phyloP scores from a whole-genome alignment of 1,140 invertebrate genomes.

The Doryteuthis pealeii region DNA sequence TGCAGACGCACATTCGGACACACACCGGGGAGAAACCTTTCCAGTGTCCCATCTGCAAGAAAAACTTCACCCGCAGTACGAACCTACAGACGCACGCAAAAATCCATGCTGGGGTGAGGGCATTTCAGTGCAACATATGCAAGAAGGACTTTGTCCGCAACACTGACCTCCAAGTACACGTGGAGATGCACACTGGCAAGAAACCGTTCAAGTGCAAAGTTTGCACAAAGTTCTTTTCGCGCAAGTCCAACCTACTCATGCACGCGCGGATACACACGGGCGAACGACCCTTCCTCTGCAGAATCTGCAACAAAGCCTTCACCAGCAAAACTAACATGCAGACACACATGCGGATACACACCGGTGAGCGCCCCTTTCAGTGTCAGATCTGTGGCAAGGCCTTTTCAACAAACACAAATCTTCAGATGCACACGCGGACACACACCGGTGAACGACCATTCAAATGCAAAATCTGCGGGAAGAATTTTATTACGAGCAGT shows the following conservation, averaged over 20 bases:
- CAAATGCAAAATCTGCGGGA: constrained; percentile 18
- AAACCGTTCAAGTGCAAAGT: constrained; percentile 15
- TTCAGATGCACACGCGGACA: constrained; percentile 73
- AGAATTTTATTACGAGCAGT: constrained; percentile 13
- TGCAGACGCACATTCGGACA: constrained; percentile 33
- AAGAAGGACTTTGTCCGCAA: constrained; percentile 24
- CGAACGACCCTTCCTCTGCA: constrained; percentile 92
- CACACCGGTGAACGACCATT: constrained; percentile 78
- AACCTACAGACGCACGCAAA: constrained; percentile 26
- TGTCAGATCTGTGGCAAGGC: constrained; percentile 88
- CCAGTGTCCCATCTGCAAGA: constrained; percentile 26
- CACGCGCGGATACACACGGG: constrained; percentile 77
- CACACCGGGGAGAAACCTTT: constrained; percentile 35
- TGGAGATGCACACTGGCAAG: constrained; percentile 22
- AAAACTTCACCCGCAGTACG: constrained; percentile 21
- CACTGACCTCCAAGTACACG: constrained; percentile 18
- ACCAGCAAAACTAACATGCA: constrained; percentile 91
- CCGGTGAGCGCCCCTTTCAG: constrained; percentile 71
- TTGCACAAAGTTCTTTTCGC: constrained; percentile 16
- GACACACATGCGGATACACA: constrained; percentile 88
- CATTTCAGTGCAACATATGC: constrained; percentile 30
- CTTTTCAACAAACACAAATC: constrained; percentile 89
- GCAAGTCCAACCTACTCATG: constrained; percentile 23
- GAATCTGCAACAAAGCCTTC: constrained; percentile 86
- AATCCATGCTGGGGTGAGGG: constrained; percentile 26